Conservation (phyloP, 1,140 invertebrate species). For the Uloborus diversus region DNA sequence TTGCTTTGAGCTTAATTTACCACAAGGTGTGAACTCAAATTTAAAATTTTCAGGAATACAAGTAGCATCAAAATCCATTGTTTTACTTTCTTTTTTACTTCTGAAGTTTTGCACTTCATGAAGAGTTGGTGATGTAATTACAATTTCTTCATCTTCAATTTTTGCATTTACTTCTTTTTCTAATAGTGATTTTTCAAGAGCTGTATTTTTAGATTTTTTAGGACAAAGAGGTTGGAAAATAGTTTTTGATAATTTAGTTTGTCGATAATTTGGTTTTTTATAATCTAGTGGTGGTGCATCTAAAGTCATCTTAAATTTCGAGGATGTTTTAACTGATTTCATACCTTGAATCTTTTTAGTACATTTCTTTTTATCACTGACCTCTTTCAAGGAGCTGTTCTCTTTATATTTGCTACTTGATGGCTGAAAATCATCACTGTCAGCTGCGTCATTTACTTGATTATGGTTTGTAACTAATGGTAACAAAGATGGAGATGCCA, state of each 20-base stretch:
- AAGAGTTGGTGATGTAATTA: too few species aligned
- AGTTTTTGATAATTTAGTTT: constrained; percentile 48
- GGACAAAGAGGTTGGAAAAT: constrained; percentile 35
- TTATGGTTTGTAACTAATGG: background rate
- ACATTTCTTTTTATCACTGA: constrained; percentile 28
- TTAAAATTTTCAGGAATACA: constrained; percentile 46
- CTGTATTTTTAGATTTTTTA: too few species aligned
- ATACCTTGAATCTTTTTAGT: background rate
- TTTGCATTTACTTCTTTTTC: background rate
- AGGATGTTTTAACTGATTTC: constrained; percentile 19
- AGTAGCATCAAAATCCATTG: constrained; percentile 43
- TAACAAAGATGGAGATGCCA: constrained; percentile 31
- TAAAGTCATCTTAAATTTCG: constrained; percentile 33
- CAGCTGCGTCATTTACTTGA: background rate
- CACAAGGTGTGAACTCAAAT: constrained; percentile 15
- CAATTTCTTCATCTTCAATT: too few species aligned
- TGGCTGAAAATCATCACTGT: constrained; percentile 25
- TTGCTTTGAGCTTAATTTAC: background rate
- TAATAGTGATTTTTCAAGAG: background rate
- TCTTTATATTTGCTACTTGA: background rate
- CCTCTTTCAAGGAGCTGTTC: constrained; percentile 1
- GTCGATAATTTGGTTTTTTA: constrained; percentile 32
- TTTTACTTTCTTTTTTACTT: too few species aligned
- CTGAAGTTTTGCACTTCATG: too few species aligned
- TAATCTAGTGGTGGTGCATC: constrained; percentile 37